Percentiles rank a stretch among this genome's conserved stretches.
phyloP scores from a whole-genome alignment of 1,140 invertebrate species.

The Eriosoma lanigerum region DNA sequence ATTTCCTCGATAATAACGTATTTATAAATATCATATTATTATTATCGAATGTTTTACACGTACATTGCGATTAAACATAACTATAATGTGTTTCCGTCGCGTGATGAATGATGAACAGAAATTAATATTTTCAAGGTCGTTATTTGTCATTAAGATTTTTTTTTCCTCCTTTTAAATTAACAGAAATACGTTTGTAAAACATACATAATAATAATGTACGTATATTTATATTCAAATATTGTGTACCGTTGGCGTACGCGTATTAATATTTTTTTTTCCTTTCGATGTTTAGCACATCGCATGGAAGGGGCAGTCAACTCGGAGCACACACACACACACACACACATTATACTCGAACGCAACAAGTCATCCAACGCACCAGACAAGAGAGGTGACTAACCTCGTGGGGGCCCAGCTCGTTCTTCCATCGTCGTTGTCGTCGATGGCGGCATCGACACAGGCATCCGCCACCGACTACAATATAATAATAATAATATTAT shows the following conservation, averaged over 20 bases:
- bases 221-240: constrained; percentile 12
- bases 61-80: neutral
- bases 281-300: neutral
- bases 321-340: neutral
- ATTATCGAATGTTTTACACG: no score
- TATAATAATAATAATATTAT: no score
- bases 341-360: constrained; percentile 19
- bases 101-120: neutral
- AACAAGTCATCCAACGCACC: constrained; percentile 51
- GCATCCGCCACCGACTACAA: neutral
- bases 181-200: neutral
- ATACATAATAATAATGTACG: neutral
- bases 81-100: neutral
- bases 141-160: neutral
- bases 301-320: constrained; percentile 31
- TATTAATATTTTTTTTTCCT: neutral
- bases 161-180: no score
- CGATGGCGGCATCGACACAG: neutral
- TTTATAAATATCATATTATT: no score
- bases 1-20: no score
- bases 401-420: constrained; percentile 45
- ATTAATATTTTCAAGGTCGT: constrained; percentile 19
- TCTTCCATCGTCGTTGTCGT: constrained; percentile 32
- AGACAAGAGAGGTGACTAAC: constrained; percentile 50
- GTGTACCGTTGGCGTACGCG: neutral